A percentile compares a stretch with the other conserved stretches of the same genome.
Conservation (phyloP, 1,140 invertebrate species). For the Chironomus striatipennis region DNA sequence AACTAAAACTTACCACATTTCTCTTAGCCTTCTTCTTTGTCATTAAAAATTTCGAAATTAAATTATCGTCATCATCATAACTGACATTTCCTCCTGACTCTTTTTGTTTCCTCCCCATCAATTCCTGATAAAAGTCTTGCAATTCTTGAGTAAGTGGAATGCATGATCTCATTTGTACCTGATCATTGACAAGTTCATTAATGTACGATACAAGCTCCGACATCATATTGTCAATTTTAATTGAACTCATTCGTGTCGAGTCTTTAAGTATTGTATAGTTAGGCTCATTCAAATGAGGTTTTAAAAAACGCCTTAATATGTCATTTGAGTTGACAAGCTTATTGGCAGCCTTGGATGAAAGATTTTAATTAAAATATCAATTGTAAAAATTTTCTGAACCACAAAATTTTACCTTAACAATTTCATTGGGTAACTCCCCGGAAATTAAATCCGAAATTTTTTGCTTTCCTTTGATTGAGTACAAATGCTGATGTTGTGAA, state of each 20-base stretch:
- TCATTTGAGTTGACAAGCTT: constrained; percentile 9
- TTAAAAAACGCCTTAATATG: not conserved
- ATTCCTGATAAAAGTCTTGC: not conserved
- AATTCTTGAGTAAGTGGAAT: not conserved
- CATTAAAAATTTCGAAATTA: not conserved
- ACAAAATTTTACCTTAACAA: not conserved
- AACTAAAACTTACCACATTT: not conserved
- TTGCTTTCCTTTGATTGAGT: not conserved
- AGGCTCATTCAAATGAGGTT: not conserved
- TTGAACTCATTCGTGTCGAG: not conserved
- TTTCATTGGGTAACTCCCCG: not conserved
- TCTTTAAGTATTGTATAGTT: not conserved
- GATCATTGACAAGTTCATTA: constrained; percentile 17
- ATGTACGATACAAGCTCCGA: not conserved
- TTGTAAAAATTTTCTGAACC: not conserved
- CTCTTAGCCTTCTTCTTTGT: not conserved
- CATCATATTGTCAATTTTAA: not conserved
- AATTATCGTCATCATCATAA: not conserved
- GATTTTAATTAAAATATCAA: not conserved
- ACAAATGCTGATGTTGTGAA: not conserved
- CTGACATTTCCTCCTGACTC: not conserved
- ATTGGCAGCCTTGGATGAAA: not conserved
- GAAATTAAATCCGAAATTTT: constrained; percentile 18
- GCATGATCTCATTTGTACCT: constrained; percentile 4
- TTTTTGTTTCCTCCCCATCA: not conserved